Evolutionary conservation across 35 echinoderm and acorn worm species (phyloP), one percentile per base, ranked within the genome.

Genomic region (Strongylocentrotus purpuratus): DNA sequence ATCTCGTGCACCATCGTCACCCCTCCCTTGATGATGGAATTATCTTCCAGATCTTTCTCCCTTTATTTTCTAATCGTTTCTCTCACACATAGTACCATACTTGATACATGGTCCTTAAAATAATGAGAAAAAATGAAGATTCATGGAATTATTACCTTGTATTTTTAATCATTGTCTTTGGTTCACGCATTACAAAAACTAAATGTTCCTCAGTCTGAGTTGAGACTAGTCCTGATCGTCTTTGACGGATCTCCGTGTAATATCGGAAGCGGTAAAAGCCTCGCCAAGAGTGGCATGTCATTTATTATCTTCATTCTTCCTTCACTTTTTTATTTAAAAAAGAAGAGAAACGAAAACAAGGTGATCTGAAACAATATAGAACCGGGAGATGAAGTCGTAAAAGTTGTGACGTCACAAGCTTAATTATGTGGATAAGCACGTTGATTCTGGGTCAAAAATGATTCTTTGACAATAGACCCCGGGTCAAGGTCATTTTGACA

Each of bases 311-410:
- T 78, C 65, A 78, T 78, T 78, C 65, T 78, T 78, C 65, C 65
- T 78, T 18, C 7, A n/a, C 22, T 78, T 78, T 78, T 59, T 31
- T 78, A 22, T 78, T 78, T 78, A 7, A 78, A 46, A 89, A 89
- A 89, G 33, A 89, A 7, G 87, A 89, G 32, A 89, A 89, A 89
- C 87, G n/a, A 89, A 45, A 89, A 89, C 87, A 89, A 41, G 32
- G 31, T 89, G 87, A 89, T 33, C 87, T 89, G 87, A 89, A 89
- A 89, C 87, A 89, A 89, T 89, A 89, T 89, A 89, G 87, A 33
- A 45, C 45, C 87, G 33, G 87, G 87, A 89, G 12, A 89, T 18
- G 33, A 41, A 89, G 87, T 89, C 87, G 45, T 89, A 45, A 89
- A 89, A 89, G 65, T 32, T 2, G 45, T 89, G 87, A 89, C 33